Evolutionary conservation across 2,797 vertebrate species (phyloP).

Genomic region (Sitta carolinensis): DNA sequence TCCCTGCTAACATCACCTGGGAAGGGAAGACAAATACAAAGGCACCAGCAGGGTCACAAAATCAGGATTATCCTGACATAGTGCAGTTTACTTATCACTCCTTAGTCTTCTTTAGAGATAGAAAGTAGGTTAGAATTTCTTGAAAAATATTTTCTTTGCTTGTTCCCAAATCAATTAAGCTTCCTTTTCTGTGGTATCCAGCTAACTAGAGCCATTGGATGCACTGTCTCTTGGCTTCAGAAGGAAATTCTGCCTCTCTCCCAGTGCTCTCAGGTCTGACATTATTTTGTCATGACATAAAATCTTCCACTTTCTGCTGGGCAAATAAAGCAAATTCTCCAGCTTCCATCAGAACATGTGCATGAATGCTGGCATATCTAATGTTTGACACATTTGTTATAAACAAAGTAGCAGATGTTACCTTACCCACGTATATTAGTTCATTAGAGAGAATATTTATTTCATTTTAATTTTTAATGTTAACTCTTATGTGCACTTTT

Average conservation of each 20-base stretch:
- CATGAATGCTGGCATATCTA: conserved; percentile 51
- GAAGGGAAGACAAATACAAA: neutral
- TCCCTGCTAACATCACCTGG: neutral
- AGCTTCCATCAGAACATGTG: conserved; percentile 14
- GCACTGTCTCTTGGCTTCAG: neutral
- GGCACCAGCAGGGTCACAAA: neutral
- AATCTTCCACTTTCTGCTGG: conserved; percentile 17
- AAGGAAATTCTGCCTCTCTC: neutral
- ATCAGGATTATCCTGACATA: neutral
- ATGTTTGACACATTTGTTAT: conserved; percentile 65
- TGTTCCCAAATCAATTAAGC: neutral
- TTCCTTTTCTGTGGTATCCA: neutral
- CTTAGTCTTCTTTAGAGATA: neutral
- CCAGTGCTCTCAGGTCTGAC: neutral
- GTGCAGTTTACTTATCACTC: neutral
- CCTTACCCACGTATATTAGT: conserved; percentile 67
- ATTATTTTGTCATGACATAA: neutral
- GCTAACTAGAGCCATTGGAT: neutral
- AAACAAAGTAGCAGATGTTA: conserved; percentile 70
- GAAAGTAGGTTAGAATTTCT: neutral
- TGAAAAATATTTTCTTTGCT: neutral
- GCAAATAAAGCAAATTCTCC: conserved; percentile 2
- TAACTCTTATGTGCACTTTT: conserved; percentile 50
- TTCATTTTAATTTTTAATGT: conserved; percentile 32
- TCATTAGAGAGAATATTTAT: conserved; percentile 55